Percentiles rank a stretch among this genome's conserved stretches.
These are phyloP conservation scores for Pangasianodon gigas DNA, from an alignment of 2,113 vertebrate genomes.

Conservation along the genomic window DNA sequence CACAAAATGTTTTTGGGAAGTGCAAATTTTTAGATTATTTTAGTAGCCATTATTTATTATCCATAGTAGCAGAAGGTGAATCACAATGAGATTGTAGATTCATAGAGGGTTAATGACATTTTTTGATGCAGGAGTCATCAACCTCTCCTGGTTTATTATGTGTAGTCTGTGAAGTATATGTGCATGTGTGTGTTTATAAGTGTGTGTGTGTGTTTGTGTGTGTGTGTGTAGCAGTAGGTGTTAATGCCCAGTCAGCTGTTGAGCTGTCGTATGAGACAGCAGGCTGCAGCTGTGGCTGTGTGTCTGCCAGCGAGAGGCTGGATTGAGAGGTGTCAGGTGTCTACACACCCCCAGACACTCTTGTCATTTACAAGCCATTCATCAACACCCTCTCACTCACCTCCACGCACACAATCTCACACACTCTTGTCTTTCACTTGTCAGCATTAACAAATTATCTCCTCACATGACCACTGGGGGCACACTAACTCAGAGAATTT, in stretches of 20 bases:
- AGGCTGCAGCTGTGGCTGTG: constrained; percentile 65
- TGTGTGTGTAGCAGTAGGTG: constrained; percentile 30
- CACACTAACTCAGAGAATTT: not conserved
- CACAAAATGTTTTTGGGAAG: not conserved
- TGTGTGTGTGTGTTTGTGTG: constrained; percentile 13
- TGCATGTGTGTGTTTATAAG: constrained; percentile 4
- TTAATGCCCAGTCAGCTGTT: constrained; percentile 44
- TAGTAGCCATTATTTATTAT: too few species aligned
- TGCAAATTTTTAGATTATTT: not conserved
- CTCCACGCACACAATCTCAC: constrained; percentile 22
- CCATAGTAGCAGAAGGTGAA: not conserved
- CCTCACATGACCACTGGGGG: constrained; percentile 11
- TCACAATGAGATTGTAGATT: not conserved
- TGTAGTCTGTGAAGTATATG: constrained; percentile 46
- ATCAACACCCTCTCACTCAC: constrained; percentile 61
- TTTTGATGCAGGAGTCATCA: not conserved
- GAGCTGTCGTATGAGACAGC: constrained; percentile 53
- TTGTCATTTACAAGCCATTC: constrained; percentile 54
- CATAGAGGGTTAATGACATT: not conserved
- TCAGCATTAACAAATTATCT: constrained; percentile 54
- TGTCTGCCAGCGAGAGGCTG: constrained; percentile 50
- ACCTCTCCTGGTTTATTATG: not conserved
- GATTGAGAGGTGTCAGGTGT: constrained; percentile 62
- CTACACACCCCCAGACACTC: constrained; percentile 41
- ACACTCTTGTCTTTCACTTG: constrained; percentile 42